Conservation (phyloP, 2,113 vertebrate genomes). For the Odontesthes bonariensis region DNA sequence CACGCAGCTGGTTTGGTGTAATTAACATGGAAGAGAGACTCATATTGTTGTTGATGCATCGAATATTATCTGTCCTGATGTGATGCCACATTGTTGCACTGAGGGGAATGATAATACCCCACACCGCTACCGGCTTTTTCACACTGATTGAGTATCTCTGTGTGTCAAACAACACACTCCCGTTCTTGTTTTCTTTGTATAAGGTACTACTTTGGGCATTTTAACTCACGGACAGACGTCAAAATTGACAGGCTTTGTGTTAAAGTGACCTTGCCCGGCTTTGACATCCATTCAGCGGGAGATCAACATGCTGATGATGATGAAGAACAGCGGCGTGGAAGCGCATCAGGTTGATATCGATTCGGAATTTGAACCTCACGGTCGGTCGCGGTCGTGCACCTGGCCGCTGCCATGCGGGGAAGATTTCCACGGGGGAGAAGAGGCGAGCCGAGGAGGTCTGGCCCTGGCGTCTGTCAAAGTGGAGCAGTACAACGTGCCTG, state of each 20-base stretch:
- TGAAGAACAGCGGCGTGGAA: conserved; percentile 89
- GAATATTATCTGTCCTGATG: conserved; percentile 76
- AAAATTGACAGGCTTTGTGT: conserved; percentile 53
- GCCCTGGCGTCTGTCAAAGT: conserved; percentile 77
- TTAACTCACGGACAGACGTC: conserved; percentile 40
- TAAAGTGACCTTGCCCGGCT: conserved; percentile 74
- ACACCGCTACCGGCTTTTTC: conserved; percentile 63
- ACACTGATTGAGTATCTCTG: conserved; percentile 44
- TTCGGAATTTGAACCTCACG: conserved; percentile 92
- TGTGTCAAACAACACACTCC: conserved; percentile 50
- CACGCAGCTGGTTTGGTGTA: conserved; percentile 50
- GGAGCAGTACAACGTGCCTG: conserved; percentile 80
- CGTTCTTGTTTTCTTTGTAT: not conserved
- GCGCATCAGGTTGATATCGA: conserved; percentile 96
- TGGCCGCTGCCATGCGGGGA: conserved; percentile 94
- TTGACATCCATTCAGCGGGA: conserved; percentile 59
- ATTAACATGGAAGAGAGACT: conserved; percentile 79
- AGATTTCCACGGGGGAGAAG: conserved; percentile 85
- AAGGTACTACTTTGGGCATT: conserved; percentile 37
- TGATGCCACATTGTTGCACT: conserved; percentile 72
- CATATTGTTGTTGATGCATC: conserved; percentile 65
- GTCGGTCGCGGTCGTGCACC: conserved; percentile 92
- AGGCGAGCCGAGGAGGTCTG: conserved; percentile 71
- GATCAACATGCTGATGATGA: conserved; percentile 83
- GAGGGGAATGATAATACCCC: conserved; percentile 73